phyloP scores from a whole-genome alignment of 2,888 invertebrate genomes.

The Coleophora deauratella region DNA sequence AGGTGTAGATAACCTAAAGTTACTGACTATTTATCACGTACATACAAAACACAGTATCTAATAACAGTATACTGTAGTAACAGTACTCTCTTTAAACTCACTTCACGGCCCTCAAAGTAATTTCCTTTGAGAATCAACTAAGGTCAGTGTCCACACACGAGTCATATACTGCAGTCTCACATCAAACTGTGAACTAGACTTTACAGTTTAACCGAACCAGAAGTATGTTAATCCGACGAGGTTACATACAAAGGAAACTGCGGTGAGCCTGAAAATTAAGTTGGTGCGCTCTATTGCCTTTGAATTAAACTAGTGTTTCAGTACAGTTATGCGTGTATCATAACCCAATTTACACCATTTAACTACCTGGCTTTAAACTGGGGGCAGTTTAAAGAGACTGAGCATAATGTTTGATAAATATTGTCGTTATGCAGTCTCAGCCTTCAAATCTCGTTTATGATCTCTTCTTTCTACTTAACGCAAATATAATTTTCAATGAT shows the following conservation, averaged over 20 bases:
- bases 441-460: too few relatives aligned
- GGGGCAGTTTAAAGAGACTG: too few relatives aligned
- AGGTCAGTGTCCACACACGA: not conserved
- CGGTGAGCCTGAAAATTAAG: constrained; percentile 69
- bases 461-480: not conserved
- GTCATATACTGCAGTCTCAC: not conserved
- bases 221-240: constrained; percentile 58
- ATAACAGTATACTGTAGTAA: too few relatives aligned
- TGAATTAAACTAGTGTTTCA: constrained; percentile 51
- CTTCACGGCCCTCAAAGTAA: constrained; percentile 34
- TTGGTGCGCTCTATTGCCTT: constrained; percentile 65
- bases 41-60: too few relatives aligned
- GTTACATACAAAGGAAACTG: constrained; percentile 64
- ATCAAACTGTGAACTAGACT: constrained; percentile 3
- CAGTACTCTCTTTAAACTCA: too few relatives aligned
- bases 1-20: too few relatives aligned
- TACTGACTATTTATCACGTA: too few relatives aligned
- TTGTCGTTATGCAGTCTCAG: too few relatives aligned
- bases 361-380: constrained; percentile 11
- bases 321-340: constrained; percentile 28
- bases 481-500: constrained; percentile 4
- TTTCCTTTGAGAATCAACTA: constrained; percentile 13
- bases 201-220: constrained; percentile 32
- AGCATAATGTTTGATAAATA: too few relatives aligned
- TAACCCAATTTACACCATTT: constrained; percentile 5